Evolutionary conservation across 2,797 vertebrate species (phyloP).

Genomic region (Manis crassicaudata): DNA sequence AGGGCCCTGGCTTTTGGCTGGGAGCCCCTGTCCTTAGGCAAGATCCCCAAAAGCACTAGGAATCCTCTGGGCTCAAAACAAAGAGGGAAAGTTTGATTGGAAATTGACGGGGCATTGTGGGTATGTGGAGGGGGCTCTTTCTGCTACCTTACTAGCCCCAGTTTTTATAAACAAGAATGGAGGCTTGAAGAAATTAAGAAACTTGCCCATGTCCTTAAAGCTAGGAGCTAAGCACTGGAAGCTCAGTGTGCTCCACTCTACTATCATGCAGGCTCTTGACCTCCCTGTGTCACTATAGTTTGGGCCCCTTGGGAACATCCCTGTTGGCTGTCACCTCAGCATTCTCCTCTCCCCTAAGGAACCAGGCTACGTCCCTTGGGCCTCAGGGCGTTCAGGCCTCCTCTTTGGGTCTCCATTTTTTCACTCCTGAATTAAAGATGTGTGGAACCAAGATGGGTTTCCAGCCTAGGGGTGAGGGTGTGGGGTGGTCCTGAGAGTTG

Average conservation of each 20-base stretch:
- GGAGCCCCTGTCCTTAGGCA: neutral
- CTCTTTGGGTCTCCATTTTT: neutral
- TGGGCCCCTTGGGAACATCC: neutral
- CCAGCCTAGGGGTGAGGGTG: neutral
- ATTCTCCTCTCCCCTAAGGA: neutral
- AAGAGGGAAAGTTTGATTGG: neutral
- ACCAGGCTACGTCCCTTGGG: neutral
- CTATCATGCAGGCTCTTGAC: neutral
- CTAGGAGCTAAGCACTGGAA: neutral
- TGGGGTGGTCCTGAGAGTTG: neutral
- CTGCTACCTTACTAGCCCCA: neutral
- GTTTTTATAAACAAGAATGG: neutral
- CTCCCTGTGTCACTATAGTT: neutral
- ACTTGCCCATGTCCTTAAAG: neutral
- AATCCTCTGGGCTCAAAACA: neutral
- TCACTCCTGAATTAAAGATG: neutral
- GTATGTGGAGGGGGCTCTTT: neutral
- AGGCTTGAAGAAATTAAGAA: slow-evolving; percentile 11
- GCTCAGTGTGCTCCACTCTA: neutral
- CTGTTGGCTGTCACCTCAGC: neutral
- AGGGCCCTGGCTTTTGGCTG: neutral
- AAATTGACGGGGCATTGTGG: neutral
- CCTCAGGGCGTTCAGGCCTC: neutral
- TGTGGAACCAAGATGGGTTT: neutral
- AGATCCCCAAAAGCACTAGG: neutral